These are phyloP conservation scores for Catocala sponsa DNA, from an alignment of 2,888 invertebrate species.

Conservation along the genomic window DNA sequence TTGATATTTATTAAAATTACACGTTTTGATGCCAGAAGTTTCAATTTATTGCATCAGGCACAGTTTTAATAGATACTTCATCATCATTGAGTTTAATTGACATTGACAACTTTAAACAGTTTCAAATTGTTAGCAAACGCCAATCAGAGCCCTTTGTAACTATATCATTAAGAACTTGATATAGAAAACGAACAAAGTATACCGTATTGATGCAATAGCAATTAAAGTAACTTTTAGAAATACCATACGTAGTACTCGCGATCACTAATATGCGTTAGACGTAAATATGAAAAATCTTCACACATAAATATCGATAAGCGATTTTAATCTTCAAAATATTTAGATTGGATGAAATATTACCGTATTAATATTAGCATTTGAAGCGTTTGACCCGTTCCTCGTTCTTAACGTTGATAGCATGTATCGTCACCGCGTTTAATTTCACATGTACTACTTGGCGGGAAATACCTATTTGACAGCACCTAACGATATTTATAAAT, in stretches of 20 bases:
- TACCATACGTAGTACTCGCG: not conserved
- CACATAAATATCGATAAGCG: conserved; percentile 1
- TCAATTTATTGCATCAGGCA: conserved; percentile 29
- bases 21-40: conserved; percentile 19
- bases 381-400: conserved; percentile 4
- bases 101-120: conserved; percentile 52
- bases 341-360: conserved; percentile 19
- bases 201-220: not conserved
- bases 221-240: conserved; percentile 9
- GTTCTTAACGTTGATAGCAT: conserved; percentile 3
- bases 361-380: conserved; percentile 18
- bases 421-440: conserved; percentile 17
- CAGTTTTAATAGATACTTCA: conserved; percentile 53
- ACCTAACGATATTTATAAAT: conserved; percentile 35
- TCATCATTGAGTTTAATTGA: conserved; percentile 68
- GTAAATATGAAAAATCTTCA: not conserved
- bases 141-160: conserved; percentile 36
- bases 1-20: conserved; percentile 14
- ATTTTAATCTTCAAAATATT: conserved; percentile 10
- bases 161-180: conserved; percentile 24
- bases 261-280: not conserved
- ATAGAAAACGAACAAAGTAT: conserved; percentile 8
- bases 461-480: conserved; percentile 45
- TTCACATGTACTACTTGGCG: conserved; percentile 34
- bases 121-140: conserved; percentile 49